These are phyloP conservation scores for Rhabdomys pumilio DNA, from an alignment of 2,797 vertebrate species.

Conservation along the genomic window DNA sequence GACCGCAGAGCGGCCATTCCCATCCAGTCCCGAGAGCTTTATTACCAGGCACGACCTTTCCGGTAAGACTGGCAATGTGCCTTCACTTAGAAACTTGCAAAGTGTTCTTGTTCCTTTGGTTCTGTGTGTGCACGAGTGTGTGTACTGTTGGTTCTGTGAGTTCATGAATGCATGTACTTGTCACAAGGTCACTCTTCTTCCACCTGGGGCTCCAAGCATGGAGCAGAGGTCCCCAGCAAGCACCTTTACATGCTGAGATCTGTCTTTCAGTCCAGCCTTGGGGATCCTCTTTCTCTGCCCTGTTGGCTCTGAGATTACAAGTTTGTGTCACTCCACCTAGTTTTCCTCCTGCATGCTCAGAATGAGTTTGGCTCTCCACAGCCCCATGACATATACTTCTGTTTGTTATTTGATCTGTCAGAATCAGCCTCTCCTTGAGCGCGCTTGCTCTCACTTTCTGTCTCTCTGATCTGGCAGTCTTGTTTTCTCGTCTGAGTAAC, in stretches of 20 bases:
- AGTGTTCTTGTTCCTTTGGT: neutral
- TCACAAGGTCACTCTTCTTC: neutral
- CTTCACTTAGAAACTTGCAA: neutral
- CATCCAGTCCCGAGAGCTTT: slow-evolving; percentile 93
- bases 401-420: neutral
- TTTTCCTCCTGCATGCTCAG: neutral
- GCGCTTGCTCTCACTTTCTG: neutral
- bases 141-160: neutral
- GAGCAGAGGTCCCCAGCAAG: neutral
- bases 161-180: neutral
- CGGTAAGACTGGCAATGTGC: slow-evolving; percentile 90
- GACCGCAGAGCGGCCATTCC: slow-evolving; percentile 93
- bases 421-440: neutral
- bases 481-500: slow-evolving; percentile 12
- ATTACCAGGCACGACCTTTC: slow-evolving; percentile 97
- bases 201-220: neutral
- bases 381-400: neutral
- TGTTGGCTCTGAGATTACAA: neutral
- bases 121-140: neutral
- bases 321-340: neutral
- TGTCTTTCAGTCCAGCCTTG: neutral
- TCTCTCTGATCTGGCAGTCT: neutral
- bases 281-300: neutral
- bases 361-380: neutral
- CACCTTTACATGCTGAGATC: neutral